Conservation (phyloP, 2,888 invertebrate genomes). For the Monochamus alternatus region DNA sequence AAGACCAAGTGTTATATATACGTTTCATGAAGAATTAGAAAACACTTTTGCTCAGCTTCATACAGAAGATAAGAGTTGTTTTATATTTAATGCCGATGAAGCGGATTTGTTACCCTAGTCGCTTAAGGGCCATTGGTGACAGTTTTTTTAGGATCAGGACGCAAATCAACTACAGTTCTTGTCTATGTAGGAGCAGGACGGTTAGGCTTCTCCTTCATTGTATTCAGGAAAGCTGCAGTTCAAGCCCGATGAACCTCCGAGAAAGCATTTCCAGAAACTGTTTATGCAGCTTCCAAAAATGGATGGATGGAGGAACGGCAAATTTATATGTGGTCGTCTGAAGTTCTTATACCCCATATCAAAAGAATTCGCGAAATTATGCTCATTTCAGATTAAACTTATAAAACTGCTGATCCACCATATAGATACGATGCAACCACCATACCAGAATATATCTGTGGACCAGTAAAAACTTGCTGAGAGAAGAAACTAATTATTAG, state of each 20-base stretch:
- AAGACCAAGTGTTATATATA: constrained; percentile 46
- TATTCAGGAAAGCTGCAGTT: background rate
- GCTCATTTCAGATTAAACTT: background rate
- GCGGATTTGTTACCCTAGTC: constrained; percentile 43
- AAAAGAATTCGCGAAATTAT: background rate
- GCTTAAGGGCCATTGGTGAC: constrained; percentile 42
- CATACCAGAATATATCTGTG: constrained; percentile 44
- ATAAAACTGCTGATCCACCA: background rate
- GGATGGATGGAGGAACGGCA: constrained; percentile 36
- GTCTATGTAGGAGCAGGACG: background rate
- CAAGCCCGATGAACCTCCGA: constrained; percentile 12
- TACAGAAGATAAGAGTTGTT: constrained; percentile 34
- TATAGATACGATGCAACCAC: background rate
- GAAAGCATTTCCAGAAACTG: constrained; percentile 23
- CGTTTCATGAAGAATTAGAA: constrained; percentile 46
- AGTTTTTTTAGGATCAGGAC: constrained; percentile 21
- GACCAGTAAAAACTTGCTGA: constrained; percentile 26
- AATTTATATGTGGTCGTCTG: constrained; percentile 12
- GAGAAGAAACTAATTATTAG: constrained; percentile 28
- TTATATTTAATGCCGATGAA: constrained; percentile 51
- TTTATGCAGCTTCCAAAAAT: constrained; percentile 24
- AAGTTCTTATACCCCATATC: background rate
- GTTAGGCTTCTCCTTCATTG: background rate
- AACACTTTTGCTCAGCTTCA: constrained; percentile 22
- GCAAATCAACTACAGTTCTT: background rate